Percentiles rank a stretch among this genome's conserved stretches.
phyloP scores from a whole-genome alignment of 1,140 invertebrate genomes.

The Drosophila burlai region DNA sequence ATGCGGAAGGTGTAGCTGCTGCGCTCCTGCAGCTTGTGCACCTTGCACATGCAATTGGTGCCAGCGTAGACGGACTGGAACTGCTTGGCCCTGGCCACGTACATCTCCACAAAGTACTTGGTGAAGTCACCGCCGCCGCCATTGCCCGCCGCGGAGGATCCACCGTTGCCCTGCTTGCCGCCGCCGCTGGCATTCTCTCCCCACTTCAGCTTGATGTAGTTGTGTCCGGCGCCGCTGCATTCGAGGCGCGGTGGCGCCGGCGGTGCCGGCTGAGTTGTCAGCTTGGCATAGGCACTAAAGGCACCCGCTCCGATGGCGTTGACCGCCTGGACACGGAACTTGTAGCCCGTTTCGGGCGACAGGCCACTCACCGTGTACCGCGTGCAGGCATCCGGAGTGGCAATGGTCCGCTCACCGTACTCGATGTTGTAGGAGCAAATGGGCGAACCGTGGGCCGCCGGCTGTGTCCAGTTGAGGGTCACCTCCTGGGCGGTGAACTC shows the following conservation, averaged over 20 bases:
- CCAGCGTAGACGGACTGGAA: constrained; percentile 93
- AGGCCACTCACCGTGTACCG: constrained; percentile 86
- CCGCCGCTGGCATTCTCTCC: constrained; percentile 85
- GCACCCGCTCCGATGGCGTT: constrained; percentile 93
- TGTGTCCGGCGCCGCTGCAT: constrained; percentile 90
- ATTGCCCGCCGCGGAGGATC: not conserved
- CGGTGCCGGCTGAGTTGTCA: constrained; percentile 90
- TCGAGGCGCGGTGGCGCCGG: constrained; percentile 91
- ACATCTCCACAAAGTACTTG: constrained; percentile 93
- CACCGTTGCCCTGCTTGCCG: constrained; percentile 85
- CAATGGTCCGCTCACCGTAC: constrained; percentile 87
- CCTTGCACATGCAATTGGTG: constrained; percentile 90
- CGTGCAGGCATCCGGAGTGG: constrained; percentile 86
- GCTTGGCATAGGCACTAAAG: constrained; percentile 90
- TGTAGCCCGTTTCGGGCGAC: constrained; percentile 87
- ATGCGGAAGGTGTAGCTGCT: constrained; percentile 93
- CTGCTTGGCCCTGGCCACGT: constrained; percentile 88
- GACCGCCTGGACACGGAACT: constrained; percentile 92
- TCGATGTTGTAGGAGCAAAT: constrained; percentile 92
- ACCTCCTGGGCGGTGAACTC: constrained; percentile 89
- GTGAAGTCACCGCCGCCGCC: constrained; percentile 87
- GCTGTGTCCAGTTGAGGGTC: constrained; percentile 90
- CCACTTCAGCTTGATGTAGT: constrained; percentile 95
- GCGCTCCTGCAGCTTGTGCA: constrained; percentile 92
- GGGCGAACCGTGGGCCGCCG: constrained; percentile 89